phyloP scores from a whole-genome alignment of 2,113 vertebrate species.

The Sylvilagus bachmani region DNA sequence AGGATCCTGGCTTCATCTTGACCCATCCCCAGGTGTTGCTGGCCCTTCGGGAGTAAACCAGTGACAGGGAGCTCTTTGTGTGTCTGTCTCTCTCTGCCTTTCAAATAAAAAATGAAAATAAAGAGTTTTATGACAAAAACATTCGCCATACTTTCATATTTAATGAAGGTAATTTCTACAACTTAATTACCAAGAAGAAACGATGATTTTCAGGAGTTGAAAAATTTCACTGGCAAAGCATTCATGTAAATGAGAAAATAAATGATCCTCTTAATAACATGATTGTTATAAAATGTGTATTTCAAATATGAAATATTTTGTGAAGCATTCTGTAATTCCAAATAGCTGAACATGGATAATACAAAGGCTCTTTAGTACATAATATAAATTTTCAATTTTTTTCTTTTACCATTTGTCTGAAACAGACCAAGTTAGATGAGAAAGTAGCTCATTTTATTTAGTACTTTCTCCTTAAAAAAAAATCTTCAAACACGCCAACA shows the following conservation, averaged over 20 bases:
- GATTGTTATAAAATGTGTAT: conserved; percentile 31
- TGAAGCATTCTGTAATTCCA: conserved; percentile 45
- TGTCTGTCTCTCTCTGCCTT: too few relatives aligned
- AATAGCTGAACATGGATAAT: conserved; percentile 49
- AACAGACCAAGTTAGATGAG: conserved; percentile 64
- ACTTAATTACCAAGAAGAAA: conserved; percentile 59
- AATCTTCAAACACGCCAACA: conserved; percentile 53
- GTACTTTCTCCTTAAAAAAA: conserved; percentile 32
- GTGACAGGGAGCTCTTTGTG: too few relatives aligned
- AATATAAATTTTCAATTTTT: conserved; percentile 27
- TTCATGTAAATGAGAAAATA: conserved; percentile 26
- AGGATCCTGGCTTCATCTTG: too few relatives aligned
- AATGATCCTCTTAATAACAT: conserved; percentile 31
- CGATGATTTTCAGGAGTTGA: conserved; percentile 21
- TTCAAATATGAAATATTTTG: conserved; percentile 58
- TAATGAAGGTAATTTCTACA: conserved; percentile 53
- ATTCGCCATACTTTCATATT: conserved; percentile 21
- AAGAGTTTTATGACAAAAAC: conserved; percentile 20
- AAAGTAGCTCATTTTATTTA: conserved; percentile 62
- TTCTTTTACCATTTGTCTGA: conserved; percentile 53
- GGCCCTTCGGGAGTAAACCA: too few relatives aligned
- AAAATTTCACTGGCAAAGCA: conserved; percentile 43
- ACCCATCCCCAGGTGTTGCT: too few relatives aligned
- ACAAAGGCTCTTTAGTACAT: neutral
- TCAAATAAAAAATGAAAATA: too few relatives aligned